These are phyloP conservation scores for Aleiodes testaceus DNA, from an alignment of 2,888 invertebrate species.

Conservation along the genomic window DNA sequence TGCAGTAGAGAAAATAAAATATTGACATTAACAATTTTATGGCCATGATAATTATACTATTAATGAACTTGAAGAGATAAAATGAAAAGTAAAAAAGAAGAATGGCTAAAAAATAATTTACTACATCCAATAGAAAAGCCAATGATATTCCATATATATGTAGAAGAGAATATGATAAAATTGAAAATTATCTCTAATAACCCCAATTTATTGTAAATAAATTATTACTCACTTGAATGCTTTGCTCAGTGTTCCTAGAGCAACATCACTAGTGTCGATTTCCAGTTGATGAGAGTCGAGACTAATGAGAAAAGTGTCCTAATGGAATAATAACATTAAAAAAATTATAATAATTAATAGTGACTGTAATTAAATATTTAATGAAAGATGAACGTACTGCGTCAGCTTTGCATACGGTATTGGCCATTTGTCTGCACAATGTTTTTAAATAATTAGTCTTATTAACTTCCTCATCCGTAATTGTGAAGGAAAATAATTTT, in stretches of 20 bases:
- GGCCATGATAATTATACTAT: not conserved
- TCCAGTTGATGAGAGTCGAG: slow-evolving; percentile 88
- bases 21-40: slow-evolving; percentile 40
- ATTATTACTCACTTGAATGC: slow-evolving; percentile 85
- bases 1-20: slow-evolving; percentile 60
- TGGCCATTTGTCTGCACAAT: slow-evolving; percentile 92
- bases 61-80: not conserved
- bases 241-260: slow-evolving; percentile 90
- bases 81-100: no score
- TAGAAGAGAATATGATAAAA: no score
- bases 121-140: no score
- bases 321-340: slow-evolving; percentile 62
- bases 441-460: slow-evolving; percentile 87
- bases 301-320: slow-evolving; percentile 87
- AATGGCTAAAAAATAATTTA: no score
- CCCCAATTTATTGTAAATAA: no score
- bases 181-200: no score
- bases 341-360: not conserved
- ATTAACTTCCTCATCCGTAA: slow-evolving; percentile 87
- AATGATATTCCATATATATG: not conserved
- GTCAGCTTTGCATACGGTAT: slow-evolving; percentile 93
- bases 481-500: slow-evolving; percentile 89
- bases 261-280: slow-evolving; percentile 91
- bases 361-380: not conserved
- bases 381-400: slow-evolving; percentile 79